Evolutionary conservation across 2,797 vertebrate genomes (phyloP).

Genomic region (Artibeus jamaicensis): DNA sequence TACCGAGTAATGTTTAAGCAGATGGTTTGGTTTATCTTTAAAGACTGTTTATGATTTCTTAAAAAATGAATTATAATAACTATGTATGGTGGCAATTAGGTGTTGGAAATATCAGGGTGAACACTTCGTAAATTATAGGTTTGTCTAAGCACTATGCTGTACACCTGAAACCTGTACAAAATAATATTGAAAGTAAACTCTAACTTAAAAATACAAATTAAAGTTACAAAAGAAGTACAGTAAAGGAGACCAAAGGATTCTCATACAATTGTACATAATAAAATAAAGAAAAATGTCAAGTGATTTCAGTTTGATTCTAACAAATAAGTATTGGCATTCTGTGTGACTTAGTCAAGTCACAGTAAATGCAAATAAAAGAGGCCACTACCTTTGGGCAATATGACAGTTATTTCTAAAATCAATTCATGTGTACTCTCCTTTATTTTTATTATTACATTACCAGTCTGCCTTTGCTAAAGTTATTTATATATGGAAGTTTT

Average conservation of each 20-base stretch:
- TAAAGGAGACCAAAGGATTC: neutral
- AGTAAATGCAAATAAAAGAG: neutral
- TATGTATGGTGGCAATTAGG: neutral
- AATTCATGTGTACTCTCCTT: neutral
- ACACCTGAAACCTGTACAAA: neutral
- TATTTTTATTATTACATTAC: neutral
- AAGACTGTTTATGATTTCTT: neutral
- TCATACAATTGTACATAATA: neutral
- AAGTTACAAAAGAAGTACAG: neutral
- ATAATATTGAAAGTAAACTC: neutral
- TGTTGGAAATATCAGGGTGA: neutral
- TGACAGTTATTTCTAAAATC: neutral
- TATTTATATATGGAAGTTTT: neutral
- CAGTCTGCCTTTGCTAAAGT: neutral
- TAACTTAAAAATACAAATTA: neutral
- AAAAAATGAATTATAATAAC: neutral
- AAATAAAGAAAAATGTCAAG: neutral
- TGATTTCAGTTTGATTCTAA: neutral
- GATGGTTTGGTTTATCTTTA: neutral
- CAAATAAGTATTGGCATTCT: neutral
- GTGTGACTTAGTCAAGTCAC: neutral
- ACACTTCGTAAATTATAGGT: neutral
- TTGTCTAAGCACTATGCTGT: neutral
- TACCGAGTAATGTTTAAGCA: neutral
- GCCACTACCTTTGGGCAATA: neutral